Evolutionary conservation across 2,888 invertebrate species (phyloP), one percentile per base, ranked within the genome.

Genomic region (Agonopterix alstromeriana): DNA sequence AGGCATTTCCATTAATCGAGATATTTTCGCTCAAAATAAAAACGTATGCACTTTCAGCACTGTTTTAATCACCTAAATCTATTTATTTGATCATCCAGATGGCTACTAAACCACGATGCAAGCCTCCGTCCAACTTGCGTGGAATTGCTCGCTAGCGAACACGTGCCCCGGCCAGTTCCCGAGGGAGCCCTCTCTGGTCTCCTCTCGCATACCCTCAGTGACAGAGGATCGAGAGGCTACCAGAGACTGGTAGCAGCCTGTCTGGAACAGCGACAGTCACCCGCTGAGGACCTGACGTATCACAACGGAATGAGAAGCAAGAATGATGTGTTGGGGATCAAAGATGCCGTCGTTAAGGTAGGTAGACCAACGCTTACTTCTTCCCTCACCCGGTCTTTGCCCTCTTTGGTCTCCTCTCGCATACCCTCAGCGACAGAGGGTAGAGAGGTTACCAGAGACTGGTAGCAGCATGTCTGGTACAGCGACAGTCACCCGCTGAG

Each of bases 61-160:
- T 43, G 45, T 44, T 42, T 41, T 35, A 36, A 10, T 10, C 2
- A 43, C 17, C 0, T 8, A 12, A 41, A 41, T 41, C 11, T 41
- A 10, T 12, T 41, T 11, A 11, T 12, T 35, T 17, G 17, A 27
- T 27, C 5, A 27, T 27, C 14, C n/a, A 46, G 86, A 58, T 86
- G 95, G 95, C 85, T 98, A 3, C 78, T 98, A 48, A 93, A 93
- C 76, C 97, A 98, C 71, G 96, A 98, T 73, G 93, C 96, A 0
- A 91, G 91, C 36, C 85, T 92, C 57, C 90, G 98, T 3, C 98
- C 98, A 0, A 94, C 96, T 0, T 94, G 97, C 5, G 92, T 93
- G 41, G 96, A 98, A 70, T 86, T 98, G 2, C 83, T 98, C 0
- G 90, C 93, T 36, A 96, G 96, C 0, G 93, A 94, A 51, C 91